Percentiles rank a stretch among this genome's conserved stretches.
These are phyloP conservation scores for Mesembrinibis cayennensis DNA, from an alignment of 2,113 vertebrate genomes.

Conservation along the genomic window DNA sequence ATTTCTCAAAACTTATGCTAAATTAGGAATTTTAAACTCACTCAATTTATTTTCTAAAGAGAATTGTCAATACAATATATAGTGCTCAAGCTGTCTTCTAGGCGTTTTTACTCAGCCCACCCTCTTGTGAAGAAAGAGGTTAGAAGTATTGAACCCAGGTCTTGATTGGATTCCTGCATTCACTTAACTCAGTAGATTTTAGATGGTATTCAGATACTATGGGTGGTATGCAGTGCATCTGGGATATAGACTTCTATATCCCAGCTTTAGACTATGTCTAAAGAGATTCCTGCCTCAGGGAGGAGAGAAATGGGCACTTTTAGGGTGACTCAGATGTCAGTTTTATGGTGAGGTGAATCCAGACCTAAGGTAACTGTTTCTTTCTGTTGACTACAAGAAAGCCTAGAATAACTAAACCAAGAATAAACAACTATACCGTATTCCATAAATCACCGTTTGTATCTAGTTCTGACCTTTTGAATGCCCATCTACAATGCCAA, in stretches of 20 bases:
- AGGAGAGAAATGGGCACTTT: not conserved
- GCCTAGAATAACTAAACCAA: not conserved
- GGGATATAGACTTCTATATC: not conserved
- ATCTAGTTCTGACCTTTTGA: not conserved
- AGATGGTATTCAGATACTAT: not conserved
- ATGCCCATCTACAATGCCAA: not conserved
- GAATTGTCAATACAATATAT: not conserved
- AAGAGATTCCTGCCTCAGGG: not conserved
- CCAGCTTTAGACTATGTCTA: not conserved
- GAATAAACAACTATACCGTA: not conserved
- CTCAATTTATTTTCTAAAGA: not conserved
- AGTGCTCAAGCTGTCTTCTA: not conserved
- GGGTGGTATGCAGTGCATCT: not conserved
- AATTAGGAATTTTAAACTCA: not conserved
- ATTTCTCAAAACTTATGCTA: not conserved
- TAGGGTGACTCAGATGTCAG: not conserved
- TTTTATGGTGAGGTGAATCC: not conserved
- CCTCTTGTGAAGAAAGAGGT: not conserved
- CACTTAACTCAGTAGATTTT: not conserved
- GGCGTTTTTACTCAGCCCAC: not conserved
- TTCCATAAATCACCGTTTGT: not conserved
- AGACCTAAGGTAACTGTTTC: not conserved
- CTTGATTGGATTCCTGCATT: not conserved
- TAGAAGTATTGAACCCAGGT: not conserved
- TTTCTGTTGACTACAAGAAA: not conserved